Percentiles rank a stretch among this genome's conserved stretches.
Evolutionary conservation across 2,113 vertebrate genomes (phyloP).

Genomic region (Hyperopisus bebe): DNA sequence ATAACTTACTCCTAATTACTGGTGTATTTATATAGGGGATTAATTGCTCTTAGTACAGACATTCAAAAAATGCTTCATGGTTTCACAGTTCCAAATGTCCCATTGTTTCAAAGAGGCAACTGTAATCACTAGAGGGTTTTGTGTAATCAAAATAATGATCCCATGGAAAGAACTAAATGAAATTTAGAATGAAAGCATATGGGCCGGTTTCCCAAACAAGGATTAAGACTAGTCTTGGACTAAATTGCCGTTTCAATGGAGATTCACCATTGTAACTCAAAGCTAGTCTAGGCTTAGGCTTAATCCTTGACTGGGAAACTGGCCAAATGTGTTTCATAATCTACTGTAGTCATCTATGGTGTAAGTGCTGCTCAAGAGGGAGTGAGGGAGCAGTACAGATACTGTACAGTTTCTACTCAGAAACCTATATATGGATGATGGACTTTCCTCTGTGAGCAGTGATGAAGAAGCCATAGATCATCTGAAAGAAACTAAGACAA

Average conservation of each 20-base stretch:
- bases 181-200: not conserved
- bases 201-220: no score
- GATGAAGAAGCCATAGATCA: not conserved
- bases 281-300: no score
- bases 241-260: no score
- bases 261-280: no score
- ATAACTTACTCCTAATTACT: not conserved
- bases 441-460: not conserved
- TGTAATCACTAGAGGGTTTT: not conserved
- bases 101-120: not conserved
- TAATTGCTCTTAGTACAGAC: not conserved
- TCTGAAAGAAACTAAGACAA: not conserved
- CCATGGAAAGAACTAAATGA: not conserved
- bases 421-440: not conserved
- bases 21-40: not conserved
- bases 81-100: not conserved
- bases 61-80: not conserved
- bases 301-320: no score
- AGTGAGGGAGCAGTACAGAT: not conserved
- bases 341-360: no score
- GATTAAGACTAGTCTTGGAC: no score
- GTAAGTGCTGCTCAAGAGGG: not conserved
- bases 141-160: not conserved
- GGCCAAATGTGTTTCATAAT: no score
- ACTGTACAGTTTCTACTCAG: not conserved